Conservation (phyloP, 2,888 invertebrate species). For the Epicampocera succincta region DNA sequence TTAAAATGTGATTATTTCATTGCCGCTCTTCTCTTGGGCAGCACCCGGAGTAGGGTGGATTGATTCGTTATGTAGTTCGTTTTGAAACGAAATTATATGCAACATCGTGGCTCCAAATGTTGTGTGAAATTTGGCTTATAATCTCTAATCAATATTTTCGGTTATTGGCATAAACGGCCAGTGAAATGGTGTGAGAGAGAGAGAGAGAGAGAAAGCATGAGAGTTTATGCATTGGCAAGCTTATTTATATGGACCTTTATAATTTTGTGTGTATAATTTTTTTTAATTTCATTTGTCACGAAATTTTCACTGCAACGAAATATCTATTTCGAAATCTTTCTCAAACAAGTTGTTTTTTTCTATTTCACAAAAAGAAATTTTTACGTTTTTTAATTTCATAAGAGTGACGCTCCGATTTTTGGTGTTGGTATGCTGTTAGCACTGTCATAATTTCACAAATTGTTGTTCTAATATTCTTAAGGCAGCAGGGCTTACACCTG, state of each 20-base stretch:
- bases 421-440: too few relatives aligned
- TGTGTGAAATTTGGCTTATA: conserved; percentile 68
- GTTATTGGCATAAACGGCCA: conserved; percentile 73
- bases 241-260: not conserved
- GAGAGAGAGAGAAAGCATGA: not conserved
- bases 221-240: not conserved
- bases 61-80: conserved; percentile 22
- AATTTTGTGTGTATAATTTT: not conserved
- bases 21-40: not conserved
- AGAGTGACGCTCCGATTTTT: too few relatives aligned
- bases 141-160: conserved; percentile 77
- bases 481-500: too few relatives aligned
- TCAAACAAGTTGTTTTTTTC: not conserved
- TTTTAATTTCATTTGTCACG: not conserved
- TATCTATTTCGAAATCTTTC: not conserved
- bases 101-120: conserved; percentile 19
- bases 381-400: too few relatives aligned
- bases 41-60: not conserved
- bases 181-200: conserved; percentile 4
- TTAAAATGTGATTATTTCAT: conserved; percentile 8
- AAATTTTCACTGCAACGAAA: conserved; percentile 13
- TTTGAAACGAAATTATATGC: conserved; percentile 50
- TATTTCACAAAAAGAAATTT: too few relatives aligned
- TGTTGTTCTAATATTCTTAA: too few relatives aligned
- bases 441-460: too few relatives aligned